These are phyloP conservation scores for Halyomorpha halys DNA, from an alignment of 1,140 invertebrate genomes.

Conservation along the genomic window DNA sequence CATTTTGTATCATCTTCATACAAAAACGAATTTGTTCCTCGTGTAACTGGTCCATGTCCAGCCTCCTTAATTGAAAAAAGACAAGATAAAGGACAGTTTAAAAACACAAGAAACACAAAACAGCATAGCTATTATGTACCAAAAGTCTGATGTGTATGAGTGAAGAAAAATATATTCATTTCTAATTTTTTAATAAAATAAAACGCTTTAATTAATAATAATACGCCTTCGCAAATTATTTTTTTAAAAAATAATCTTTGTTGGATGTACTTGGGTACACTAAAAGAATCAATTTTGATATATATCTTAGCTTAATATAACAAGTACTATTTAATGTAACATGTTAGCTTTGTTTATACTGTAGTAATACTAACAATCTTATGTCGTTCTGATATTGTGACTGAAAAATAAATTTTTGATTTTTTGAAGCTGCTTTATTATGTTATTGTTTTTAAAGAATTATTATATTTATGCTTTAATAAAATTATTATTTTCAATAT, in stretches of 20 bases:
- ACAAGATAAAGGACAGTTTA: slow-evolving; percentile 47
- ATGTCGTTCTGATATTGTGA: not conserved
- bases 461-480: slow-evolving; percentile 14
- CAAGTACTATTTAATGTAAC: too few relatives aligned
- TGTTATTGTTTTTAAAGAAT: slow-evolving; percentile 1
- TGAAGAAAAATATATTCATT: too few relatives aligned
- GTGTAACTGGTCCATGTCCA: slow-evolving; percentile 60
- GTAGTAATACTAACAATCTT: slow-evolving; percentile 11
- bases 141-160: slow-evolving; percentile 24
- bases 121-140: slow-evolving; percentile 74
- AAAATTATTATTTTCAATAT: slow-evolving; percentile 9
- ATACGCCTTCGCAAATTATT: too few relatives aligned
- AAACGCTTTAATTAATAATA: too few relatives aligned
- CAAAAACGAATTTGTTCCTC: slow-evolving; percentile 60
- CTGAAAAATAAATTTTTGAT: not conserved
- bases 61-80: slow-evolving; percentile 61
- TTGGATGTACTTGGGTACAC: too few relatives aligned
- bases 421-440: not conserved
- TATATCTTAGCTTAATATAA: too few relatives aligned
- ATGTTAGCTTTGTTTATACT: too few relatives aligned
- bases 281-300: too few relatives aligned
- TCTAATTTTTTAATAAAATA: too few relatives aligned
- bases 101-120: slow-evolving; percentile 67
- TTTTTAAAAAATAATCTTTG: too few relatives aligned
- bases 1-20: slow-evolving; percentile 40